These are phyloP conservation scores for Gymnorhina tibicen DNA, from an alignment of 2,113 vertebrate species.

Conservation along the genomic window DNA sequence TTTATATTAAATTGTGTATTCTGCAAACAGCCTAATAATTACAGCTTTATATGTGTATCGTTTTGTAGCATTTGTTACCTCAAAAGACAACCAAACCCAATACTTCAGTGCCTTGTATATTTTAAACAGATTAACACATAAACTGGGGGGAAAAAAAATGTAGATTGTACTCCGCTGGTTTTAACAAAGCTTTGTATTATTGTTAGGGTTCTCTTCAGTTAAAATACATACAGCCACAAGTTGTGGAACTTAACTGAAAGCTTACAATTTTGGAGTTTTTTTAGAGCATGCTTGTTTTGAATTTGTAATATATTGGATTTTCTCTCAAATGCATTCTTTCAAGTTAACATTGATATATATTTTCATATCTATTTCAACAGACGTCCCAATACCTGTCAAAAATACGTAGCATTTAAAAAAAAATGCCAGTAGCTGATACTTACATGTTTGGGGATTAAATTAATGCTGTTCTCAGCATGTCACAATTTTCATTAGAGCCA, in stretches of 20 bases:
- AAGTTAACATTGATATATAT: neutral
- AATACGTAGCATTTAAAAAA: neutral
- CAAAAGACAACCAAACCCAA: conserved; percentile 6
- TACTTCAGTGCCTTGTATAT: conserved; percentile 52
- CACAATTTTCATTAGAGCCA: neutral
- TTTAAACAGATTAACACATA: neutral
- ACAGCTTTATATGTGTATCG: conserved; percentile 33
- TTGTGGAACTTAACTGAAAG: neutral
- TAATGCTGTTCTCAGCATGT: neutral
- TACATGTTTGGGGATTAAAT: neutral
- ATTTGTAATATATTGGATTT: neutral
- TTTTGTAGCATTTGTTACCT: conserved; percentile 41
- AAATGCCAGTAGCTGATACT: neutral
- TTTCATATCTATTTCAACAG: neutral
- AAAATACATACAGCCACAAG: neutral
- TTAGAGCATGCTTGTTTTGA: neutral
- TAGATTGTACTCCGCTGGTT: neutral
- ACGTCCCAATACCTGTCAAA: neutral
- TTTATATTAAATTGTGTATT: conserved; percentile 57
- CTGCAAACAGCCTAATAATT: conserved; percentile 41
- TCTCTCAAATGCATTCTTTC: conserved; percentile 1
- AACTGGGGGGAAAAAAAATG: neutral
- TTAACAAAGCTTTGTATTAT: neutral
- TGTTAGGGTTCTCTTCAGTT: neutral
- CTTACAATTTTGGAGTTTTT: neutral